A percentile compares a stretch with the other conserved stretches of the same genome.
phyloP scores from a whole-genome alignment of 1,140 invertebrate species.

The Apis mellifera region Amel_HAv3.1 CM009931.2:25165501-25166000 shows the following conservation, averaged over 20 bases:
- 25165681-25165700: constrained; percentile 42
- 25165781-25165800: constrained; percentile 50
- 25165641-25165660: constrained; percentile 12
- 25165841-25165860: not conserved
- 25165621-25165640: no score
- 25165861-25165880: no score
- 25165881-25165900: not conserved
- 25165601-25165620: constrained; percentile 19
- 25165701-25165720: constrained; percentile 48
- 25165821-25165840: constrained; percentile 31
- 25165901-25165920: not conserved
- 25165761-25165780: constrained; percentile 53
- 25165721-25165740: constrained; percentile 43
- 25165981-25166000: constrained; percentile 22
- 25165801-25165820: constrained; percentile 55
- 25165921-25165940: not conserved
- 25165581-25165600: constrained; percentile 34
- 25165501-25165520: constrained; percentile 8
- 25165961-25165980: no score
- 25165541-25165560: constrained; percentile 2
- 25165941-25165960: no score
- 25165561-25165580: constrained; percentile 47
- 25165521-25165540: not conserved
- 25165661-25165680: constrained; percentile 23
- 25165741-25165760: constrained; percentile 38